Percentiles rank a stretch among this genome's conserved stretches.
phyloP scores from a whole-genome alignment of 2,888 invertebrate genomes.

The Cataglyphis albicans region DNA sequence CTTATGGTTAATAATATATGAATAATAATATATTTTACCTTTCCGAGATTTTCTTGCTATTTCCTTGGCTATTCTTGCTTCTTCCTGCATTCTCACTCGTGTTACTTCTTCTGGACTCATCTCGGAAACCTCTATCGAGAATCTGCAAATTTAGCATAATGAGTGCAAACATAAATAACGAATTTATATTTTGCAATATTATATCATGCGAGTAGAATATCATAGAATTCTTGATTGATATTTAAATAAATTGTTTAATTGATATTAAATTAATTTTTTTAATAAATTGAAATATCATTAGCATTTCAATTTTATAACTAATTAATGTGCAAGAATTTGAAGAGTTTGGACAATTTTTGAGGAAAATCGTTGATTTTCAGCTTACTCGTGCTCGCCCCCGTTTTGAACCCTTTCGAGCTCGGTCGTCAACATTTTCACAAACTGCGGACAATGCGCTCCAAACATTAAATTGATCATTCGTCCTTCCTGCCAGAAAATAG shows the following conservation, averaged over 20 bases:
- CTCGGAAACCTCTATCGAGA: slow-evolving; percentile 83
- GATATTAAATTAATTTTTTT: not conserved
- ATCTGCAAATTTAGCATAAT: slow-evolving; percentile 65
- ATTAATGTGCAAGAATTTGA: not conserved
- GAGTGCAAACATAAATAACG: not conserved
- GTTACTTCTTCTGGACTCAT: slow-evolving; percentile 87
- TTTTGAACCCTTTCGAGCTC: slow-evolving; percentile 86
- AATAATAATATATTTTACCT: slow-evolving; percentile 70
- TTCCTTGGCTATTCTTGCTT: slow-evolving; percentile 80
- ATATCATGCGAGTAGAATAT: not conserved
- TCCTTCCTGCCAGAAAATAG: slow-evolving; percentile 88
- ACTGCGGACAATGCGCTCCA: slow-evolving; percentile 94
- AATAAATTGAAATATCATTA: not conserved
- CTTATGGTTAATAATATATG: not conserved
- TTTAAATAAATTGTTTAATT: slow-evolving; percentile 1
- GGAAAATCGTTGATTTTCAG: slow-evolving; percentile 29
- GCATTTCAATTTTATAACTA: not conserved
- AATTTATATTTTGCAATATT: not conserved
- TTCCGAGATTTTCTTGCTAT: slow-evolving; percentile 80
- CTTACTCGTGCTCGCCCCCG: slow-evolving; percentile 80
- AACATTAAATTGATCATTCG: slow-evolving; percentile 93
- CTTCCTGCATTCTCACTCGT: slow-evolving; percentile 78
- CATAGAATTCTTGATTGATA: not conserved
- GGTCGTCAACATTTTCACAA: slow-evolving; percentile 90
- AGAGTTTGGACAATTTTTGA: not conserved